Percentiles rank a stretch among this genome's conserved stretches.
These are phyloP conservation scores for Arctia plantaginis DNA, from an alignment of 2,888 invertebrate genomes.

Conservation along the genomic window DNA sequence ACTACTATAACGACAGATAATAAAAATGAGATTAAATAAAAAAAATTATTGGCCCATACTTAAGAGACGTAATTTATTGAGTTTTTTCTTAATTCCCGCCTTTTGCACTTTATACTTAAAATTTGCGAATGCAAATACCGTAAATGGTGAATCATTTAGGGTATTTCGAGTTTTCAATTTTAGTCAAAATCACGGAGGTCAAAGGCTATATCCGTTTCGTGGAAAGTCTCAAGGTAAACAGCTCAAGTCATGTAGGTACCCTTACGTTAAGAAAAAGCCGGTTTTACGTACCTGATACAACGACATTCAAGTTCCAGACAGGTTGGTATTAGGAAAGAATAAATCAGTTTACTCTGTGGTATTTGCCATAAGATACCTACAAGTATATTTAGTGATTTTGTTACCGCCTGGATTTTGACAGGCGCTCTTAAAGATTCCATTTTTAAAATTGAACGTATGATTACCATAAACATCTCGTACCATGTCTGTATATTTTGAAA, in stretches of 20 bases:
- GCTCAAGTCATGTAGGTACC: slow-evolving; percentile 35
- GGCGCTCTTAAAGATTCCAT: not conserved
- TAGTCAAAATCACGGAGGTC: not conserved
- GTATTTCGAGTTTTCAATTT: not conserved
- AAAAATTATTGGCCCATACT: not conserved
- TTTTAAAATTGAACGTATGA: not conserved
- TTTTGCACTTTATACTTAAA: not conserved
- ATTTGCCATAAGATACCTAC: not conserved
- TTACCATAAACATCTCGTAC: no score
- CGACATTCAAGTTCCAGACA: slow-evolving; percentile 22
- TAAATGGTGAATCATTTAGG: not conserved
- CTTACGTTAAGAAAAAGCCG: slow-evolving; percentile 43
- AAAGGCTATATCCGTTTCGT: slow-evolving; percentile 14
- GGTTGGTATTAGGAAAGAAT: slow-evolving; percentile 10
- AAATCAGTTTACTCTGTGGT: not conserved
- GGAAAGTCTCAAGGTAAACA: slow-evolving; percentile 46
- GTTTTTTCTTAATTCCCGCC: not conserved
- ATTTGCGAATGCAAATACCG: not conserved
- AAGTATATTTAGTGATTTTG: not conserved
- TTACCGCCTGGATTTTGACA: not conserved
- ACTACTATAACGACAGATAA: not conserved
- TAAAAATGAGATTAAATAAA: not conserved
- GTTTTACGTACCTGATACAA: slow-evolving; percentile 31
- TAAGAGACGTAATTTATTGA: not conserved
- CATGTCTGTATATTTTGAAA: not conserved